These are phyloP conservation scores for Lemur catta DNA, from an alignment of 2,797 vertebrate genomes.

Conservation along the genomic window DNA sequence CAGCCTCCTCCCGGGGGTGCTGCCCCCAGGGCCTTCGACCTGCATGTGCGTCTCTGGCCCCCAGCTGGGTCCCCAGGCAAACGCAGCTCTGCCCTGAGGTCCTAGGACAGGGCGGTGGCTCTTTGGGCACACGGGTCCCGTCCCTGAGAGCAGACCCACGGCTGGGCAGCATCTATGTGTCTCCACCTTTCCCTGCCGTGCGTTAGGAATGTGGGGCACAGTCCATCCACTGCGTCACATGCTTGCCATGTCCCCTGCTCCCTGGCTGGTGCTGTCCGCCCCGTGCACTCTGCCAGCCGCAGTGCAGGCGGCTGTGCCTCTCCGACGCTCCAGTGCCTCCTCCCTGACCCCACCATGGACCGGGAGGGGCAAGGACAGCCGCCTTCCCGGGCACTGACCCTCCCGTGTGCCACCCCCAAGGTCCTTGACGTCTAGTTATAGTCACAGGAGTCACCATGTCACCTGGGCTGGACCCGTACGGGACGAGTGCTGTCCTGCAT, in stretches of 20 bases:
- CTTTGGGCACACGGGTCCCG: neutral
- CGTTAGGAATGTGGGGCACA: neutral
- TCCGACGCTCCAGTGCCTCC: too few species aligned
- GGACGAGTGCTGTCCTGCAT: neutral
- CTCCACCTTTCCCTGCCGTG: neutral
- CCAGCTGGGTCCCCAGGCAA: neutral
- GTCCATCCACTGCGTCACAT: conserved; percentile 63
- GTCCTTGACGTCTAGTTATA: neutral
- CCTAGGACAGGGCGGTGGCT: neutral
- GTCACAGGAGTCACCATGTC: neutral
- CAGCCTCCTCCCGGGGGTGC: fast-evolving
- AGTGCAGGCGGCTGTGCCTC: neutral
- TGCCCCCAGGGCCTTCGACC: neutral
- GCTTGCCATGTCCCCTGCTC: conserved; percentile 50
- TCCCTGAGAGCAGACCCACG: neutral
- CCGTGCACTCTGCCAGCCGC: neutral
- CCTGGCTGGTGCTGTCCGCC: conserved; percentile 36
- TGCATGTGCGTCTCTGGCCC: neutral
- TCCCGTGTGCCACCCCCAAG: too few species aligned
- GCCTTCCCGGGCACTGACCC: too few species aligned
- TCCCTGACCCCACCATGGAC: neutral
- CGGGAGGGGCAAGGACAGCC: neutral
- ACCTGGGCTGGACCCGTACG: neutral
- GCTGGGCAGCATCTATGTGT: neutral
- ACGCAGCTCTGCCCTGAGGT: fast-evolving